Percentiles rank a stretch among this genome's conserved stretches.
Evolutionary conservation across 35 echinoderm and acorn worm species (phyloP).

Genomic region (Nesometra sesokonis): DNA sequence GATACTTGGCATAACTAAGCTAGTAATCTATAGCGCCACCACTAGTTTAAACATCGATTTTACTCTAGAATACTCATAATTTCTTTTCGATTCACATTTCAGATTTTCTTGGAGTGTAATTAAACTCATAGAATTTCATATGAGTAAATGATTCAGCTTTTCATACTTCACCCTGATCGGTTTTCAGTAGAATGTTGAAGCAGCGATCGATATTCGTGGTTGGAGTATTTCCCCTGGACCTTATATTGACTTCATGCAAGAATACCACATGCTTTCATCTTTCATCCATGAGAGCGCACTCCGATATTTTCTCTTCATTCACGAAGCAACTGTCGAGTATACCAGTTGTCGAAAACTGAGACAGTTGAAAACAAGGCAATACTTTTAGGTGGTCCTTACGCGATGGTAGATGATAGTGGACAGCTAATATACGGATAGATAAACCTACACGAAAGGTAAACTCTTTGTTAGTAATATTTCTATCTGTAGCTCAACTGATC

Average conservation of each 20-base stretch:
- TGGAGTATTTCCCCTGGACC: neutral
- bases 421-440: neutral
- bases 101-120: neutral
- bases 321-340: neutral
- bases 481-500: neutral
- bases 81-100: neutral
- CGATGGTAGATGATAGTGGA: neutral
- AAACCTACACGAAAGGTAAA: neutral
- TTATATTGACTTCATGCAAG: neutral
- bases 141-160: neutral
- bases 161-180: neutral
- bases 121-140: neutral
- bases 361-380: neutral
- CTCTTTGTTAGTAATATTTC: neutral
- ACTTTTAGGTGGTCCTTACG: neutral
- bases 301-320: neutral
- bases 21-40: neutral
- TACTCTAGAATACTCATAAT: neutral
- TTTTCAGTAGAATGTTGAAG: neutral
- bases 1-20: neutral
- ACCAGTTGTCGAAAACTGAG: neutral
- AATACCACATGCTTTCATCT: neutral
- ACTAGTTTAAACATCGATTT: neutral
- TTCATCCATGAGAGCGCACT: neutral
- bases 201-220: neutral